These are phyloP conservation scores for Leptinotarsa rubiginosa DNA, from an alignment of 2,888 invertebrate genomes.

Conservation along the genomic window DNA sequence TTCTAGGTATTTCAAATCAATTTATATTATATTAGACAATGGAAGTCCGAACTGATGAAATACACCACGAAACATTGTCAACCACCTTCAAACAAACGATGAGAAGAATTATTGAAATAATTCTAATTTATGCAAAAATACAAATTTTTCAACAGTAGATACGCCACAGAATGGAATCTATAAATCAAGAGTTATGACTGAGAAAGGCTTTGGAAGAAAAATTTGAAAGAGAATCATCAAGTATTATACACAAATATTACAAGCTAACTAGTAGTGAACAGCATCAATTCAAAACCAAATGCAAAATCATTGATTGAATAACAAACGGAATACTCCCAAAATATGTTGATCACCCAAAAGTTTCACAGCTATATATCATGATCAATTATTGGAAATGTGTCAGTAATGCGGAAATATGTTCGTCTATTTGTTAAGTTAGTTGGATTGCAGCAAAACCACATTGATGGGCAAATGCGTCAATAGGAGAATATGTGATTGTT, in stretches of 20 bases:
- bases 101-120: too few species aligned
- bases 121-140: too few species aligned
- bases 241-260: background rate
- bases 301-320: background rate
- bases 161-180: too few species aligned
- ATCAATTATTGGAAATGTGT: constrained; percentile 11
- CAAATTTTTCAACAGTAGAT: too few species aligned
- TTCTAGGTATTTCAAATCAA: too few species aligned
- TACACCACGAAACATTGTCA: too few species aligned
- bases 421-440: background rate
- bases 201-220: too few species aligned
- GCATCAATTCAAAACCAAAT: background rate
- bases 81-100: too few species aligned
- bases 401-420: background rate
- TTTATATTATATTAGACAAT: too few species aligned
- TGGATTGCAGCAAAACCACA: background rate
- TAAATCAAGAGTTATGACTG: too few species aligned
- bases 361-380: background rate
- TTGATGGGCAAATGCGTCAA: background rate
- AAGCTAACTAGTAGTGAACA: background rate
- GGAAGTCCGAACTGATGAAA: too few species aligned
- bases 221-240: too few species aligned
- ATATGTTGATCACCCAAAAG: background rate
- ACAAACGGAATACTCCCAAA: background rate
- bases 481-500: background rate